A percentile compares a stretch with the other conserved stretches of the same genome.
phyloP scores from a whole-genome alignment of 2,888 invertebrate genomes.

The Xylocampa areola region DNA sequence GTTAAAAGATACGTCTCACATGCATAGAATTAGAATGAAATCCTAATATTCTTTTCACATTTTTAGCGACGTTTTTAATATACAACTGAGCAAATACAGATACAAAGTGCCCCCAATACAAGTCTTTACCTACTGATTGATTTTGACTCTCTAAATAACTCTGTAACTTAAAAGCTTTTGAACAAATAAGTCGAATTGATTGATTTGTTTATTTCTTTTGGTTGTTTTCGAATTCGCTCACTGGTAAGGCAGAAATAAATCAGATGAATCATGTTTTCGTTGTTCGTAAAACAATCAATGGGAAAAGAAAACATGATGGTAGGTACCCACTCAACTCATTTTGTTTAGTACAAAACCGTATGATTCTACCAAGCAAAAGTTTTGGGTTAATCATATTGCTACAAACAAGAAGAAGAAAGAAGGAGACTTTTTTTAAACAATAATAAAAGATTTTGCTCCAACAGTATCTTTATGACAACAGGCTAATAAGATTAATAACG shows the following conservation, averaged over 20 bases:
- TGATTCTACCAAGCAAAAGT: too few species aligned
- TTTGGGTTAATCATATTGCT: too few species aligned
- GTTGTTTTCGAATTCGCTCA: slow-evolving; percentile 9
- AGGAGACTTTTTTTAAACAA: too few species aligned
- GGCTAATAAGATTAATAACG: not conserved
- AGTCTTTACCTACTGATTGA: slow-evolving; percentile 7
- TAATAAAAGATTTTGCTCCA: too few species aligned
- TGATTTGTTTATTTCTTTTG: slow-evolving; percentile 35
- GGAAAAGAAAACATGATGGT: not conserved
- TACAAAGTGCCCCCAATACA: slow-evolving; percentile 2
- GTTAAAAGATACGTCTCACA: too few species aligned
- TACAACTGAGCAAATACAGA: not conserved
- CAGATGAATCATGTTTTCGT: slow-evolving; percentile 26
- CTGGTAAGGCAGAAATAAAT: slow-evolving; percentile 16
- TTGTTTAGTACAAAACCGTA: too few species aligned
- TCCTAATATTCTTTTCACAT: too few species aligned
- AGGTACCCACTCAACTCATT: too few species aligned
- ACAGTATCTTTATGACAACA: not conserved
- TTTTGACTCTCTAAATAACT: slow-evolving; percentile 12
- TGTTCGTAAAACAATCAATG: not conserved
- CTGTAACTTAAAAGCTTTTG: slow-evolving; percentile 18
- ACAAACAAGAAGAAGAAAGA: too few species aligned
- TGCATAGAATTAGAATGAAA: too few species aligned
- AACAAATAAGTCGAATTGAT: slow-evolving; percentile 21
- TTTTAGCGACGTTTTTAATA: too few species aligned